Evolutionary conservation across 2,113 vertebrate genomes (phyloP).

Genomic region (Oreochromis tanganicae): DNA sequence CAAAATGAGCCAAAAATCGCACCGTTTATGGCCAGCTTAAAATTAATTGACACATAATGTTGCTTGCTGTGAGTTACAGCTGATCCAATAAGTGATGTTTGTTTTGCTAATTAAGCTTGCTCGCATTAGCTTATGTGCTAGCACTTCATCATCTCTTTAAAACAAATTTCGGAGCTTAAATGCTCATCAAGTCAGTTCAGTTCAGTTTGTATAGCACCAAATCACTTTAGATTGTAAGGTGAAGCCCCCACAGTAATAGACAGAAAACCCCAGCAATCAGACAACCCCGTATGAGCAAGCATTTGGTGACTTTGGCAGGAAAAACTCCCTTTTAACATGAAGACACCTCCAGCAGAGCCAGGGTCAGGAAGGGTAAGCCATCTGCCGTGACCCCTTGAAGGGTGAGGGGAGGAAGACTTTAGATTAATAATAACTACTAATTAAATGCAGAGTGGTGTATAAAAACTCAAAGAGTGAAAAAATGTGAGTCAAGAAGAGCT

Average conservation of each 20-base stretch:
- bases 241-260: fast-evolving
- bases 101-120: neutral
- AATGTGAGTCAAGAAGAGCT: neutral
- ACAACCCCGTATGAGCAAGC: neutral
- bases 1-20: neutral
- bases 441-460: neutral
- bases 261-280: neutral
- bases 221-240: neutral
- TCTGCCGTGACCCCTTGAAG: neutral
- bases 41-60: neutral
- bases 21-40: neutral
- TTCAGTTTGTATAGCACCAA: neutral
- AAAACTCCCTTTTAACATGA: neutral
- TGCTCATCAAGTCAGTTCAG: neutral
- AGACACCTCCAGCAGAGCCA: neutral
- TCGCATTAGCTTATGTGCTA: neutral
- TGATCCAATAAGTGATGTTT: too few species aligned
- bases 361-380: neutral
- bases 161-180: neutral
- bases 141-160: neutral
- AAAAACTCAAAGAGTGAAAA: neutral
- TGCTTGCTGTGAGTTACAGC: too few species aligned
- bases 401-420: neutral
- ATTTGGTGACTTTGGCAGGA: neutral
- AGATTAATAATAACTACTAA: neutral